Percentiles rank a stretch among this genome's conserved stretches.
Evolutionary conservation across 2,113 vertebrate genomes (phyloP).

Genomic region (Ranitomeya variabilis): DNA sequence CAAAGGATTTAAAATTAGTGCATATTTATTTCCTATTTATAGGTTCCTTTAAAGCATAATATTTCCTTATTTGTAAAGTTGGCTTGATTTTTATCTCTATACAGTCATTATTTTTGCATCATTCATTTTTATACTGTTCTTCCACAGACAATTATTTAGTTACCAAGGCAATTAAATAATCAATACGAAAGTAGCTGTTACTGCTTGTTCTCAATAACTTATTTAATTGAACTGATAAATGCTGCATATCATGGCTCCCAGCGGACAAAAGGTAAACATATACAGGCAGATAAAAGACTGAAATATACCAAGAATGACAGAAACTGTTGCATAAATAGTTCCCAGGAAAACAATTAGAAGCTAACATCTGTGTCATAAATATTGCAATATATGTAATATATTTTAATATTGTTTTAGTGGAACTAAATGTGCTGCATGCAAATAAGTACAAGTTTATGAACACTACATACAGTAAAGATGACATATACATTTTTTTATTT

Average conservation of each 20-base stretch:
- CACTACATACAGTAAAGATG: too few species aligned
- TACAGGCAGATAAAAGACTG: not conserved
- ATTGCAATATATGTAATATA: too few species aligned
- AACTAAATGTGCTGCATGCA: too few species aligned
- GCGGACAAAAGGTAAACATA: not conserved
- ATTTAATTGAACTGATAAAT: not conserved
- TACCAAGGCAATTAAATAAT: conserved; percentile 6
- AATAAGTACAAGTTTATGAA: too few species aligned
- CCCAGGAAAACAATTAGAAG: too few species aligned
- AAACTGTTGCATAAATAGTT: not conserved
- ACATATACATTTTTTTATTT: too few species aligned
- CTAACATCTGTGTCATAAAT: too few species aligned
- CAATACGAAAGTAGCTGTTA: not conserved
- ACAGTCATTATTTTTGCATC: not conserved
- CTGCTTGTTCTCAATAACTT: not conserved
- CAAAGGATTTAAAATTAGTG: not conserved
- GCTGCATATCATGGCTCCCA: not conserved
- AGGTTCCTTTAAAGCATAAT: not conserved
- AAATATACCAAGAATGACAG: not conserved
- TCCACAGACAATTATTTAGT: not conserved
- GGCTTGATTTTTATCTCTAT: not conserved
- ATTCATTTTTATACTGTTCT: conserved; percentile 1
- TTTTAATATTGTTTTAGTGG: not conserved
- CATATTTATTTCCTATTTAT: not conserved
- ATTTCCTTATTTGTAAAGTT: not conserved